Evolutionary conservation across 2,888 invertebrate genomes (phyloP), one percentile per base, ranked within the genome.

Genomic region (Eristalis intricaria): DNA sequence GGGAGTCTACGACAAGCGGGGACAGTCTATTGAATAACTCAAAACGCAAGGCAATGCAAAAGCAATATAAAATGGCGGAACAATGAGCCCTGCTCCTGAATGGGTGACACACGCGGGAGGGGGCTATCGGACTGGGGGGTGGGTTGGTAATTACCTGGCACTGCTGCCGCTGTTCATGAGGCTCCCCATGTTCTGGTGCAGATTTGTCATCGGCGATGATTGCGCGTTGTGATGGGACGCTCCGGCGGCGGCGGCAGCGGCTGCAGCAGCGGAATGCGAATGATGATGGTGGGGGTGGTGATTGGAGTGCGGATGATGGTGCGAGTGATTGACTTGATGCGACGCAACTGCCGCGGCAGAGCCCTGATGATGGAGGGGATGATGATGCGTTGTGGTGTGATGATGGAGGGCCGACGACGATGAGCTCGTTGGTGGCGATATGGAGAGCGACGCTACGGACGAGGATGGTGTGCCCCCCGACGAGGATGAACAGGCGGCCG

Each of bases 121-220:
- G 60, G 26, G 60, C 11, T 23, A 23, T 10, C 11, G 8, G n/a
- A n/a, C n/a, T 13, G 26, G 26, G 26, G 26, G 2, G 1, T 26
- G 60, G 60, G 60, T n/a, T 10, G 23, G 23, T 73, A 88, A 90
- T 90, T 89, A 93, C 92, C 93, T 93, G 89, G 93, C 93, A 81
- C 92, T 93, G 86, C 91, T 92, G 81, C 93, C 93, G 78, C 91
- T 92, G 90, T 93, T 93, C 93, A 93, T 93, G 35, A 93, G 90
- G 68, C 91, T 92, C 75, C 93, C 93, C 92, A 93, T 93, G 50
- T 93, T 93, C 88, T 93, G 93, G 88, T 93, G 93, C 78, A 93
- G 90, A 90, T 93, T 93, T 88, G 92, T 92, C 90, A 93, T 93
- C 89, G 93, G 91, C 89, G 93, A 92, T 23, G 92, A 90, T 89